phyloP scores from a whole-genome alignment of 2,797 vertebrate species.

The Paguma larvata region DNA sequence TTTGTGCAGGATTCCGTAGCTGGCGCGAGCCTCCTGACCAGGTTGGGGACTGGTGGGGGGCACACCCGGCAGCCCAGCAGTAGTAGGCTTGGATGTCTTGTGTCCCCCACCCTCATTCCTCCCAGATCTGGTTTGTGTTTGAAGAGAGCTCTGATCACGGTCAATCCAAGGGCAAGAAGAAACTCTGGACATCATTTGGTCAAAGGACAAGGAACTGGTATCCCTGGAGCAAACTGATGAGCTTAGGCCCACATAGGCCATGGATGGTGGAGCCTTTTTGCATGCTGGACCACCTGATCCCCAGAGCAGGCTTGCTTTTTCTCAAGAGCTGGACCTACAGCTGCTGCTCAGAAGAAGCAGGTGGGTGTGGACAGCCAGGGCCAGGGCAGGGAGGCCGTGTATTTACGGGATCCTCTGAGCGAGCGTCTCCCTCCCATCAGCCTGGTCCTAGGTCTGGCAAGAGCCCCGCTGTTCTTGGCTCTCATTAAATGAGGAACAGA shows the following conservation, averaged over 20 bases:
- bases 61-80: neutral
- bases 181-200: neutral
- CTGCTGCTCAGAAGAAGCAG: neutral
- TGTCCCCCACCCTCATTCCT: neutral
- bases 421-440: neutral
- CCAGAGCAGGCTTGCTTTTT: neutral
- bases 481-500: neutral
- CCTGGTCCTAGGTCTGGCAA: neutral
- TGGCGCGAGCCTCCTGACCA: neutral
- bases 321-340: neutral
- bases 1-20: neutral
- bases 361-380: neutral
- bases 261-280: neutral
- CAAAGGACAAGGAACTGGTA: neutral
- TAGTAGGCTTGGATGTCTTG: neutral
- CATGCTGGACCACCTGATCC: accelerated
- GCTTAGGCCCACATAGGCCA: neutral
- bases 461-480: neutral
- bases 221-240: neutral
- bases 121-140: neutral
- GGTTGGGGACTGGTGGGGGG: neutral
- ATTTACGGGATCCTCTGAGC: neutral
- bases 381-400: neutral
- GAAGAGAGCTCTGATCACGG: neutral
- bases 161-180: neutral